Evolutionary conservation across 1,140 invertebrate genomes (phyloP), one percentile per base, ranked within the genome.

Genomic region (Solen grandis): DNA sequence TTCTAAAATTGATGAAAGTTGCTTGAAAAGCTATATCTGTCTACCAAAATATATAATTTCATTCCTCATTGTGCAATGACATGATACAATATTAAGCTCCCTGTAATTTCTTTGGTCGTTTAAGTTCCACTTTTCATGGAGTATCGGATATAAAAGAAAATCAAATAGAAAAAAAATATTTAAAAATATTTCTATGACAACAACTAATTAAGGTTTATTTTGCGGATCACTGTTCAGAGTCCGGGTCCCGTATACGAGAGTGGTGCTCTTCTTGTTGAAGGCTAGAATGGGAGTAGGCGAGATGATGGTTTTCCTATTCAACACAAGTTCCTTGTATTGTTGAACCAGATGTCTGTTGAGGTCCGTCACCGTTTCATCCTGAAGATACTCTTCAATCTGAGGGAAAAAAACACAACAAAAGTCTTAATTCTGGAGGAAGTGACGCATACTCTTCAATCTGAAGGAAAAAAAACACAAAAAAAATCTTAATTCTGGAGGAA

Each of bases 331-430:
- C 22, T 78, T 80, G 70, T 89, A 90, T 60, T 81, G 85, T 68
- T 88, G 70, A 1, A 82, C 86, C 76, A 89, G 82, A 60, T 94
- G 92, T 80, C 94, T 94, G 90, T 97, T 97, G 33, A 95, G 94
- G 73, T 95, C 93, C 84, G 96, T 95, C 8, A 97, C 95, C 83
- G 96, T 91, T 5, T 95, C 94, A 93, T 96, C 94, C 33, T 93
- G 90, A 19, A 94, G 86, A 88, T 95, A 97, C 83, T 96, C 95
- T 38, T 95, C 93, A 35, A 97, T 74, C 94, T 95, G 84, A 86
- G 84, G 84, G 74, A 90, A 52, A 86, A 80, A 75, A 73, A 57
- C 25, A 16, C 55, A 31, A 69, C 14, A 50, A 33, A 5, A 33
- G 13, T n/a, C 5, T 27, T 55, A 41, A 8, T 68, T 22, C 29